Percentiles rank a stretch among this genome's conserved stretches.
These are phyloP conservation scores for Serranus cabrilla DNA, from an alignment of 2,797 vertebrate species.

Conservation along the genomic window DNA sequence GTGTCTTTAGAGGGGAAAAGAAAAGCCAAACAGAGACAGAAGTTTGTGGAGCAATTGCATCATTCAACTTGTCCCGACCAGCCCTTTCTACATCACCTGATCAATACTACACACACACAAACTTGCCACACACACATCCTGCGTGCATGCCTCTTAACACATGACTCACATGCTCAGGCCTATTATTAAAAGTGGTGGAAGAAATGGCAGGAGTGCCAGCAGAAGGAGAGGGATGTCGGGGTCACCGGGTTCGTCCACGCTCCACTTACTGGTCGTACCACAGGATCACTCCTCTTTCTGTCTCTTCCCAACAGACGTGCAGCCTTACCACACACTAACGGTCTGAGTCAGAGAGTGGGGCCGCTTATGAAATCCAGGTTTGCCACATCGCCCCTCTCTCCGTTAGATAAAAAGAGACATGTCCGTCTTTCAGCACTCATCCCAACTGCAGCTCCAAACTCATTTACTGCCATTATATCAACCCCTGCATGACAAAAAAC, in stretches of 20 bases:
- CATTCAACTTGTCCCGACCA: slow-evolving; percentile 35
- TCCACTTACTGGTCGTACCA: slow-evolving; percentile 72
- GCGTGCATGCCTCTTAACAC: slow-evolving; percentile 41
- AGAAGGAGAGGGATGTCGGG: slow-evolving; percentile 54
- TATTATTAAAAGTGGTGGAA: slow-evolving; percentile 74
- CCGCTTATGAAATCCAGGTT: slow-evolving; percentile 78
- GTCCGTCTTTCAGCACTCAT: slow-evolving; percentile 51
- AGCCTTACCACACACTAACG: slow-evolving; percentile 77
- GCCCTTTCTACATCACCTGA: slow-evolving; percentile 57
- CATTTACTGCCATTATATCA: slow-evolving; percentile 21
- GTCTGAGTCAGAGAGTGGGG: slow-evolving; percentile 71
- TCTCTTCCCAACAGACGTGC: slow-evolving; percentile 69
- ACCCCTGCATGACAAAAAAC: slow-evolving; percentile 24
- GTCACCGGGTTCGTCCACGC: slow-evolving; percentile 79
- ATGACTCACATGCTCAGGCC: slow-evolving; percentile 58
- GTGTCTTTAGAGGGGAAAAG: not conserved
- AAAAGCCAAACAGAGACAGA: slow-evolving; percentile 1
- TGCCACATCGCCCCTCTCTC: slow-evolving; percentile 68
- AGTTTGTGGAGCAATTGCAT: slow-evolving; percentile 39
- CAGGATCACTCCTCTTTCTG: slow-evolving; percentile 61
- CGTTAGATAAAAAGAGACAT: slow-evolving; percentile 55
- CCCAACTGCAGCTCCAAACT: slow-evolving; percentile 21
- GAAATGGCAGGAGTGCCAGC: slow-evolving; percentile 45
- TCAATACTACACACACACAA: slow-evolving; percentile 30
- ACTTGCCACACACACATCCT: slow-evolving; percentile 18